These are phyloP conservation scores for Drosophila jambulina DNA, from an alignment of 1,140 invertebrate genomes.

Conservation along the genomic window DNA sequence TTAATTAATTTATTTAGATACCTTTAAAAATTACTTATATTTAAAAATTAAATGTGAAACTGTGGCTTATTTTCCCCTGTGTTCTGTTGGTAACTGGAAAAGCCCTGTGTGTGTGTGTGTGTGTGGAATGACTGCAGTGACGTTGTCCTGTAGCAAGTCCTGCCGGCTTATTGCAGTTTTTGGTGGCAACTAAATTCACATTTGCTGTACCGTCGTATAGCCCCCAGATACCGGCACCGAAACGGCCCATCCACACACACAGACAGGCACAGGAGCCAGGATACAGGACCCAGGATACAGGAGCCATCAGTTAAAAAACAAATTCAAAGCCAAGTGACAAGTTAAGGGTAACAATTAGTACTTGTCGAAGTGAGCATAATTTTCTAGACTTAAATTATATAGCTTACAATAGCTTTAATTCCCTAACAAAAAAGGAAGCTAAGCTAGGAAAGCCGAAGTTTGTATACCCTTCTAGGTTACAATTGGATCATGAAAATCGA, in stretches of 20 bases:
- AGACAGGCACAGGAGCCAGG: background rate
- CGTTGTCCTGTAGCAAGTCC: slow-evolving; percentile 27
- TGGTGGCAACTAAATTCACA: slow-evolving; percentile 74
- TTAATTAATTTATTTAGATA: background rate
- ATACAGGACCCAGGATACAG: too few relatives aligned
- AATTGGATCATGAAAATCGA: too few relatives aligned
- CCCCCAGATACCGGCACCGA: slow-evolving; percentile 36
- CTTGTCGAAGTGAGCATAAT: background rate
- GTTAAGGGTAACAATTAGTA: background rate
- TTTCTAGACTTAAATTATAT: background rate
- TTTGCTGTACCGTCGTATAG: slow-evolving; percentile 54
- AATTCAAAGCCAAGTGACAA: slow-evolving; percentile 5
- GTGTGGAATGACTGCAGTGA: slow-evolving; percentile 59
- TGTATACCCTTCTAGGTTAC: background rate
- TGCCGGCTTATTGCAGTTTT: slow-evolving; percentile 50
- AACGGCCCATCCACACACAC: slow-evolving; percentile 25
- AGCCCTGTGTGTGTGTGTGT: background rate
- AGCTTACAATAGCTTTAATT: background rate
- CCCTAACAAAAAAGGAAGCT: background rate
- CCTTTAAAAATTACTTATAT: background rate
- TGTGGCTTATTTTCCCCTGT: background rate
- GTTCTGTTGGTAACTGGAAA: background rate
- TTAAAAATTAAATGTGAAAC: background rate
- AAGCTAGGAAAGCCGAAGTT: background rate
- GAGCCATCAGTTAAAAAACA: background rate